Evolutionary conservation across 2,888 invertebrate genomes (phyloP).

Genomic region (Amiota minor): DNA sequence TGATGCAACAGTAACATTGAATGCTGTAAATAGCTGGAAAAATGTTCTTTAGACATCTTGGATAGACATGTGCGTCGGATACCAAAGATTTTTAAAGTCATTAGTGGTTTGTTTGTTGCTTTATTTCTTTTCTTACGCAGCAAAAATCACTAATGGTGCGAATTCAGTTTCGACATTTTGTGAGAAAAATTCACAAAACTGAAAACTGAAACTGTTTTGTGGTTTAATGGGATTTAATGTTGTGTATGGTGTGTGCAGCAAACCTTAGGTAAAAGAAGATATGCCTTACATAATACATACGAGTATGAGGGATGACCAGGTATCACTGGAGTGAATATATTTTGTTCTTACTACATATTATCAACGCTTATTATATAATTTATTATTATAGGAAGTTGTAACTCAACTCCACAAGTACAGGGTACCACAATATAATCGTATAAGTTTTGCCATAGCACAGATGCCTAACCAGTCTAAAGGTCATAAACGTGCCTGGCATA

Average conservation of each 20-base stretch:
- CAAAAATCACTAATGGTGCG: slow-evolving; percentile 6
- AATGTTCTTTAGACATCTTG: not conserved
- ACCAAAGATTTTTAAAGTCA: slow-evolving; percentile 16
- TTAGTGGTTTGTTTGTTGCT: slow-evolving; percentile 13
- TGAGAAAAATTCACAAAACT: too few species aligned
- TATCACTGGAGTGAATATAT: not conserved
- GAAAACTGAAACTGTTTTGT: too few species aligned
- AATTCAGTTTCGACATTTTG: too few species aligned
- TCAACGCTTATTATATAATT: slow-evolving; percentile 24
- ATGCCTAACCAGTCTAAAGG: slow-evolving; percentile 18
- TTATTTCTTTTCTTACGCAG: slow-evolving; percentile 1
- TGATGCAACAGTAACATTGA: not conserved
- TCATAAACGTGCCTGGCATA: slow-evolving; percentile 26
- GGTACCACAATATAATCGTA: not conserved
- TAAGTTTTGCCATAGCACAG: not conserved
- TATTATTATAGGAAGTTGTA: slow-evolving; percentile 29
- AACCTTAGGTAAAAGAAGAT: too few species aligned
- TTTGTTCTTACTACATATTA: slow-evolving; percentile 26
- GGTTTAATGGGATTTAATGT: too few species aligned
- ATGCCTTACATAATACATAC: too few species aligned
- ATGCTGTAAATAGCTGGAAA: slow-evolving; percentile 2
- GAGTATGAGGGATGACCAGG: too few species aligned
- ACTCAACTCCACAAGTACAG: too few species aligned
- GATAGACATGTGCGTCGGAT: not conserved
- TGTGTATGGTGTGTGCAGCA: too few species aligned